Evolutionary conservation across 2,888 invertebrate genomes (phyloP).

Genomic region (Trichogramma dendrolimi): DNA sequence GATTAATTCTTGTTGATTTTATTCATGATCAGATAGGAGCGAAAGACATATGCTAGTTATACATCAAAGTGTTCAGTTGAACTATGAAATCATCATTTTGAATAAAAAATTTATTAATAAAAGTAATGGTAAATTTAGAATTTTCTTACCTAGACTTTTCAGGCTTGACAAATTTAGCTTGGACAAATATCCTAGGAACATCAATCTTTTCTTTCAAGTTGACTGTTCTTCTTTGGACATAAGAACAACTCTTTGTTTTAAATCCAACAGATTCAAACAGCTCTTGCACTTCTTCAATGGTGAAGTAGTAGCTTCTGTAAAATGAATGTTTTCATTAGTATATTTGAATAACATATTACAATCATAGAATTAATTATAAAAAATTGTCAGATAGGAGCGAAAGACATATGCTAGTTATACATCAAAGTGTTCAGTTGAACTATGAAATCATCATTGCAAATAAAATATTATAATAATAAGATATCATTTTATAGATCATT

Average conservation of each 20-base stretch:
- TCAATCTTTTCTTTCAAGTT: constrained; percentile 89
- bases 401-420: constrained; percentile 21
- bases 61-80: constrained; percentile 25
- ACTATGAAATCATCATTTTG: constrained; percentile 26
- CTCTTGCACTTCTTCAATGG: constrained; percentile 63
- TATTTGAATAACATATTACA: constrained; percentile 5
- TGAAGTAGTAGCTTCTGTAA: constrained; percentile 76
- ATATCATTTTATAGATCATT: neutral
- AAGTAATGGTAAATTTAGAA: neutral
- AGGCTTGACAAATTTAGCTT: constrained; percentile 74
- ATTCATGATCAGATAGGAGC: constrained; percentile 21
- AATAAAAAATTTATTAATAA: constrained; percentile 28
- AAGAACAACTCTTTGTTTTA: constrained; percentile 64
- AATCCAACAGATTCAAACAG: constrained; percentile 71
- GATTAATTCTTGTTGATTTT: neutral
- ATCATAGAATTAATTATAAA: constrained; percentile 1
- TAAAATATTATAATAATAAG: neutral
- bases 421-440: constrained; percentile 26
- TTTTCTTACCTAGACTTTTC: constrained; percentile 25
- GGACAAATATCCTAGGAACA: constrained; percentile 89
- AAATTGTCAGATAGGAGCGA: constrained; percentile 25
- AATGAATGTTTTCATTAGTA: constrained; percentile 16
- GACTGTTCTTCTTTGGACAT: constrained; percentile 82
- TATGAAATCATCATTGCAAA: constrained; percentile 25
- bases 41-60: constrained; percentile 22